Percentiles rank a stretch among this genome's conserved stretches.
phyloP scores from a whole-genome alignment of 2,797 vertebrate species.

The Chaetophractus vellerosus region DNA sequence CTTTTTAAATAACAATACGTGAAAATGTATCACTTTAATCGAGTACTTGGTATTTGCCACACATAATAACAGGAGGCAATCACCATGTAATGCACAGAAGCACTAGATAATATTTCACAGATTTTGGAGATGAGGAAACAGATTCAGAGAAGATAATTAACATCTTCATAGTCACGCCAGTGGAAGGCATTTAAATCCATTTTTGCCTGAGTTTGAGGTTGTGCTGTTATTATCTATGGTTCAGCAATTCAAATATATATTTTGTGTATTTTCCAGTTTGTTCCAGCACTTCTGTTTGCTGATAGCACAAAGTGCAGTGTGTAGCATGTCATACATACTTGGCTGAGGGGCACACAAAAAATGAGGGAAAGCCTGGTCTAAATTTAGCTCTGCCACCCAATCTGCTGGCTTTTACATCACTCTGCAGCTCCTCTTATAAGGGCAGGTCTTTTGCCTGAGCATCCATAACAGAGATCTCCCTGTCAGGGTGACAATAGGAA shows the following conservation, averaged over 20 bases:
- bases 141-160: background rate
- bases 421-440: background rate
- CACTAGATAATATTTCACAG: background rate
- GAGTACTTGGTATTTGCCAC: background rate
- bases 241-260: background rate
- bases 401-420: constrained; percentile 32
- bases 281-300: background rate
- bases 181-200: background rate
- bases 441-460: background rate
- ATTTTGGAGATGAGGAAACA: background rate
- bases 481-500: constrained; percentile 78
- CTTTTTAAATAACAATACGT: background rate
- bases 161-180: background rate
- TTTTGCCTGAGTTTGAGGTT: background rate
- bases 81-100: background rate
- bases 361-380: background rate
- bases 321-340: background rate
- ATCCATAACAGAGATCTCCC: constrained; percentile 45
- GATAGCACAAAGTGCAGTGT: fast-evolving
- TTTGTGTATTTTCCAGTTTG: background rate
- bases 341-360: background rate
- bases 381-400: constrained; percentile 10
- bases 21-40: background rate
- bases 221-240: background rate
- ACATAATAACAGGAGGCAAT: background rate